Base-by-base conservation (phyloP, 1,140 invertebrate species). In the Panulirus ornatus region DNA sequence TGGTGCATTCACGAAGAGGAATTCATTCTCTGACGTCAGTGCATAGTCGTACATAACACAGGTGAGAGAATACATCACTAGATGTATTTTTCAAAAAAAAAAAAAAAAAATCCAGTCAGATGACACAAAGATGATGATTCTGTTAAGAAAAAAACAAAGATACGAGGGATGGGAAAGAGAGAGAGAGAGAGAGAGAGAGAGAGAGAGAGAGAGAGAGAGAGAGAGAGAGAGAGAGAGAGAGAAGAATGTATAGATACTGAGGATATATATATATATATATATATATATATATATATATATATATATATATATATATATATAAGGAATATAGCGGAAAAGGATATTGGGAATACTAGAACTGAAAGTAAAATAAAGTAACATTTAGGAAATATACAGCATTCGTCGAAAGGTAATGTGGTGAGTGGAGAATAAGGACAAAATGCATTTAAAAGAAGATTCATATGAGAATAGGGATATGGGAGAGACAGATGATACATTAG, bases 171-270 rank as follows among this genome's bases (percentile, higher is more conserved):
- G 22, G 63, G 22, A 66, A 22, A 19, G 63, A 27, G 30, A 19
- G 63, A 66, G 30, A 34, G 22, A 27, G 63, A 66, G 63, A 34
- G 63, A 27, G 22, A 19, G 63, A 19, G 63, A 27, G 3, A 22
- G 19, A 27, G 75, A 78, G 75, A 40, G 30, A 42, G 38, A 47
- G 75, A 22, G 38, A 44, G 3, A 3, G 75, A 44, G 75, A 42
- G 42, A 78, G 75, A 30, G 38, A 78, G 75, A 30, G 75, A 42
- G 75, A 42, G 9, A 30, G 42, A 27, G 75, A 47, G 11, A 78
- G 30, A 38, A 14, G 34, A n/a, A 6, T 38, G 22, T n/a, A n/a
- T n/a, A n/a, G n/a, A n/a, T n/a, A n/a, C n/a, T n/a, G n/a, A n/a
- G n/a, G n/a, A n/a, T n/a, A n/a, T n/a, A n/a, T n/a, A n/a, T n/a